Evolutionary conservation across 2,113 vertebrate genomes (phyloP).

Genomic region (Tilapia sparmanii): DNA sequence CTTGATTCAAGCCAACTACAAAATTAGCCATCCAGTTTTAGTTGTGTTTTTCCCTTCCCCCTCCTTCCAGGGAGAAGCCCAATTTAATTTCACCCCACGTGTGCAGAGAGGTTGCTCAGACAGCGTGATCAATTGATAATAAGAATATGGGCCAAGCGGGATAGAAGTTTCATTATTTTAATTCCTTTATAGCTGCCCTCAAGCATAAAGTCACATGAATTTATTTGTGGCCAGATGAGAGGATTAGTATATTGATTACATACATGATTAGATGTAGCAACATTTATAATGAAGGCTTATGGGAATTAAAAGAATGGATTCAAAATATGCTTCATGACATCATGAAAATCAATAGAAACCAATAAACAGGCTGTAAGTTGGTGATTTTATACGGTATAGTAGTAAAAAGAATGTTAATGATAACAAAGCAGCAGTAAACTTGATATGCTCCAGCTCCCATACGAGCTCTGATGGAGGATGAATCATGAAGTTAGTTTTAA

Average conservation of each 20-base stretch:
- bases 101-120: neutral
- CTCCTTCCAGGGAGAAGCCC: neutral
- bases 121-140: slow-evolving; percentile 32
- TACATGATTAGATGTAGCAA: slow-evolving; percentile 29
- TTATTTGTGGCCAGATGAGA: slow-evolving; percentile 15
- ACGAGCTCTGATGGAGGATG: neutral
- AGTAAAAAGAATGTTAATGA: neutral
- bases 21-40: slow-evolving; percentile 23
- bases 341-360: neutral
- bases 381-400: neutral
- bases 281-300: neutral
- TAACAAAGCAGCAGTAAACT: neutral
- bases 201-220: slow-evolving; percentile 19
- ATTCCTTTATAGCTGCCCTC: slow-evolving; percentile 28
- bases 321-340: neutral
- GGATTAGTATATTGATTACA: slow-evolving; percentile 37
- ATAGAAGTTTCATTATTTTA: slow-evolving; percentile 45
- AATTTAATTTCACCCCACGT: slow-evolving; percentile 26
- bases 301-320: neutral
- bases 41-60: neutral
- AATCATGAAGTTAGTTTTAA: neutral
- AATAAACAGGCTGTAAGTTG: neutral
- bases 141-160: slow-evolving; percentile 7
- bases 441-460: neutral
- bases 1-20: slow-evolving; percentile 29